Base-by-base conservation (phyloP, 2,888 invertebrate species). In the Amphipyra berbera region DNA sequence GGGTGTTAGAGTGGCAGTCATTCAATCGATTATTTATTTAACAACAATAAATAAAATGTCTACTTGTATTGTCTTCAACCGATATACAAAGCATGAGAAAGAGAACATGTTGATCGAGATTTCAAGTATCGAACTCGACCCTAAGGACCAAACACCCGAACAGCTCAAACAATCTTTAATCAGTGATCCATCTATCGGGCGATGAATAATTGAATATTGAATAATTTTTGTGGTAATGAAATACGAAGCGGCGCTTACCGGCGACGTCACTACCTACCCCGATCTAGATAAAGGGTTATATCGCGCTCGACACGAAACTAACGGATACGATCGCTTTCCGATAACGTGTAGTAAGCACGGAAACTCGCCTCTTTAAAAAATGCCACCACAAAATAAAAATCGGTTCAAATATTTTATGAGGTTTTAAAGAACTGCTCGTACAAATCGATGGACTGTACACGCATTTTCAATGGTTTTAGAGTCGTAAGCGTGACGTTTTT, bases 201-300 rank as follows among this genome's bases (percentile, higher is more conserved):
- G 82, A 85, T 88, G 89, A 88, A 89, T 88, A 88, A 88, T 86
- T 88, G 87, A 88, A 90, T 90, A 88, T 86, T 89, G 86, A 88
- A 90, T 90, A 88, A 88, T 90, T 88, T 87, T 87, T 87, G 89
- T 88, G 84, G 85, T 90, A 90, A 92, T 89, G 89, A 89, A 82
- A 86, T 87, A 82, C 87, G 78, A 73, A 85, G 82, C 78, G 79
- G 77, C 77, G 81, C 72, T 69, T 72, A 76, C 70, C 82, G 77
- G 92, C 85, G 94, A 93, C 87, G 86, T 91, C 90, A 83, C 94
- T 78, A 77, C 72, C 80, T 80, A 79, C 74, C 90, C 80, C 94
- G 79, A 94, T 94, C 94, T 84, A 83, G 94, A 94, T 95, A 95
- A 94, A 93, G 93, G 92, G 92, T 93, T 91, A 87, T 82, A 86